These are phyloP conservation scores for Petroica traversi DNA, from an alignment of 2,113 vertebrate genomes.

Conservation along the genomic window DNA sequence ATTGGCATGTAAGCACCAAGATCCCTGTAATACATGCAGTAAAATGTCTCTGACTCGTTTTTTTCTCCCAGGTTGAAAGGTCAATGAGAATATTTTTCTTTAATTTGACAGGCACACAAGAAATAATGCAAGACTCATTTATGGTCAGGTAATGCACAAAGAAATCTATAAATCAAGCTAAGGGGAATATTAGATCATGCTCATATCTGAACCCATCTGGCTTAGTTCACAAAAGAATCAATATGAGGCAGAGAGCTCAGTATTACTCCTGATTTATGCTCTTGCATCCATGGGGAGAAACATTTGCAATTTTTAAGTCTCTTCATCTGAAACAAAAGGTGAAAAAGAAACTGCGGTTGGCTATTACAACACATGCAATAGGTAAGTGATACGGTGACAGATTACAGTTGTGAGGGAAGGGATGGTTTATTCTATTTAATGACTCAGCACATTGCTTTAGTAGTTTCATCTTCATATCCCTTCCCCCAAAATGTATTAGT, in stretches of 20 bases:
- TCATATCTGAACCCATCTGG: constrained; percentile 76
- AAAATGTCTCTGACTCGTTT: constrained; percentile 63
- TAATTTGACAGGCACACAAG: constrained; percentile 77
- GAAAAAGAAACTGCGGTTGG: background rate
- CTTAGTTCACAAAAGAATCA: constrained; percentile 72
- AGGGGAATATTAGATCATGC: constrained; percentile 77
- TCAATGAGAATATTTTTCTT: constrained; percentile 79
- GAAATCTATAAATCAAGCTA: constrained; percentile 81
- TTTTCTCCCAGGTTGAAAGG: constrained; percentile 73
- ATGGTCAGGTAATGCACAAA: constrained; percentile 76
- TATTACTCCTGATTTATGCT: constrained; percentile 71
- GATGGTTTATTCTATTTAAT: background rate
- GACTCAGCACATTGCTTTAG: background rate
- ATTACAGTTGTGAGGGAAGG: background rate
- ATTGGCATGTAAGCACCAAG: constrained; percentile 67
- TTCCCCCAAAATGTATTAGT: background rate
- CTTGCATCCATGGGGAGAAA: constrained; percentile 44
- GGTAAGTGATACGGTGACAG: background rate
- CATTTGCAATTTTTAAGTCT: constrained; percentile 59
- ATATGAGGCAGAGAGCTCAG: constrained; percentile 63
- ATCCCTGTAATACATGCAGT: constrained; percentile 59
- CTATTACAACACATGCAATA: background rate
- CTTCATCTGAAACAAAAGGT: constrained; percentile 57
- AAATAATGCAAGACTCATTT: constrained; percentile 75
- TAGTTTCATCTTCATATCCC: background rate